Evolutionary conservation across 2,113 vertebrate species (phyloP).

Genomic region (Eulacestoma nigropectus): DNA sequence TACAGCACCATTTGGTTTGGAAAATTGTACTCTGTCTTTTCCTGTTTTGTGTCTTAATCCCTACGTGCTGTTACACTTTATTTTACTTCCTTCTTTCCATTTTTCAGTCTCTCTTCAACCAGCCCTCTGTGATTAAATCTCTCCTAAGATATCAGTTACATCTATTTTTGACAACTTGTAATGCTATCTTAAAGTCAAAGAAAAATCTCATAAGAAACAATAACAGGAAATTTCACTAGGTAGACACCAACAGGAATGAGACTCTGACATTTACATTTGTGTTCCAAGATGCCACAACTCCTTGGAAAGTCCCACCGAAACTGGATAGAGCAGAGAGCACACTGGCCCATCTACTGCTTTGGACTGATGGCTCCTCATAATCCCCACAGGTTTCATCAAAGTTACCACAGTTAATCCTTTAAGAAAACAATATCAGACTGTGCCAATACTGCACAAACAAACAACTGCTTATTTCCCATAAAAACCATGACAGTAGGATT

Average conservation of each 20-base stretch:
- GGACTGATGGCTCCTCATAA: neutral
- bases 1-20: neutral
- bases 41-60: neutral
- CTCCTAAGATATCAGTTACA: neutral
- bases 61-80: neutral
- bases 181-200: neutral
- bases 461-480: neutral
- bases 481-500: neutral
- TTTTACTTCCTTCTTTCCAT: neutral
- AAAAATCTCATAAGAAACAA: neutral
- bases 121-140: neutral
- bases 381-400: neutral
- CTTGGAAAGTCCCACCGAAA: neutral
- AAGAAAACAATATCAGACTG: neutral
- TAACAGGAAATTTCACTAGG: neutral
- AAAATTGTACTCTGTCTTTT: neutral
- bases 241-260: neutral
- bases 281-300: neutral
- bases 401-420: neutral
- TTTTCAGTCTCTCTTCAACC: neutral
- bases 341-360: neutral
- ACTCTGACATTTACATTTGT: neutral
- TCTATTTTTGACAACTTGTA: neutral
- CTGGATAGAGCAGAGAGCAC: neutral
- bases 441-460: neutral